Evolutionary conservation across 2,888 invertebrate species (phyloP), one percentile per base, ranked within the genome.

Genomic region (Phymatocera aterrima): DNA sequence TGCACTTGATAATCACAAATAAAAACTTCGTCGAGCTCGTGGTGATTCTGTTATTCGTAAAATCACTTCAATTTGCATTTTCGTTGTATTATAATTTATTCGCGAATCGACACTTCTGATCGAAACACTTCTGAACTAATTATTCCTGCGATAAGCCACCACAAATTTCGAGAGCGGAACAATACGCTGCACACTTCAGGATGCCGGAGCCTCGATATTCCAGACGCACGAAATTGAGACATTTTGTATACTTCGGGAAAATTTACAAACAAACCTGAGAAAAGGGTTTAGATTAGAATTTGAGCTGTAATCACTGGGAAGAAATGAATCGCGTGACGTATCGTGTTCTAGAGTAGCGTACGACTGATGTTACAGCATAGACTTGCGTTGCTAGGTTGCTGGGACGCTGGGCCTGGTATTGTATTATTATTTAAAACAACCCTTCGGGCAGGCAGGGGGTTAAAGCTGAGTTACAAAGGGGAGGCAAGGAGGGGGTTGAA

Each of bases 371-470:
- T 46, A 28, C 31, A 72, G 31, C 28, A 72, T 46, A 64, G 51
- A 46, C 43, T 54, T 70, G 46, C 43, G 79, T 72, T 77, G 57
- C 57, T 28, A 84, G 83, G 79, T 72, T 77, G 57, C 57, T 28
- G 84, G 83, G 82, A 60, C 57, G 75, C 81, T 80, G 80, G 80
- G 81, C 82, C 82, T 80, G 79, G 80, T 81, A 72, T 72, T 75
- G 83, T 85, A 89, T 87, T 88, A 88, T 89, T 88, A 88, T 89
- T 89, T 88, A 89, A 89, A 89, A 88, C 89, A 89, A 89, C 89
- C 88, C 88, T 89, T 89, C 87, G 85, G 83, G 78, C 85, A 82
- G 79, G 78, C 85, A 81, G 79, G 83, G 82, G 82, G 82, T 83
- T 83, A 81, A 82, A 82, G 78, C 79, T 77, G 65, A 3, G n/a